A percentile compares a stretch with the other conserved stretches of the same genome.
These are phyloP conservation scores for Cactoblastis cactorum DNA, from an alignment of 2,888 invertebrate genomes.

Conservation along the genomic window DNA sequence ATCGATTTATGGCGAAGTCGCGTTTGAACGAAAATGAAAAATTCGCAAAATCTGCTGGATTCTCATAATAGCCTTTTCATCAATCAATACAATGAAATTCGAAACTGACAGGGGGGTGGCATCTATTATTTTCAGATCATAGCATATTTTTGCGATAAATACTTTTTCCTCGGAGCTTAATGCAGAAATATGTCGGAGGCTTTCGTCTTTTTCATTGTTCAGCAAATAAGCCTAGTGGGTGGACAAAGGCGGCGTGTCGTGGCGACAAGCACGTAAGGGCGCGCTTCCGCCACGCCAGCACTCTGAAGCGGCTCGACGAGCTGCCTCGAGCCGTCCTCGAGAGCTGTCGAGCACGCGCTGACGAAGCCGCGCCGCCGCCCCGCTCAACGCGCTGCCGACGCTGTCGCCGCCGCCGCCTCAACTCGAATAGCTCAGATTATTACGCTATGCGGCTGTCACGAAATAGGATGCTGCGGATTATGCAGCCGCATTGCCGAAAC, in stretches of 20 bases:
- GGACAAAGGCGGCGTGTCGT: constrained; percentile 75
- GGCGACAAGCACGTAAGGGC: constrained; percentile 71
- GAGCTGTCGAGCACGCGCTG: constrained; percentile 67
- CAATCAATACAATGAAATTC: constrained; percentile 68
- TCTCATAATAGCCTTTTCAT: constrained; percentile 68
- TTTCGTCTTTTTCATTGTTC: constrained; percentile 77
- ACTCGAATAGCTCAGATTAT: constrained; percentile 68
- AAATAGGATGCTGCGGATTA: constrained; percentile 55
- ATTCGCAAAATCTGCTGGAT: constrained; percentile 59
- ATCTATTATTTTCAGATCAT: constrained; percentile 54
- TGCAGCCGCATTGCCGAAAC: constrained; percentile 37
- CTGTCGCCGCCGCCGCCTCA: constrained; percentile 43
- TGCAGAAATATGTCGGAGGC: constrained; percentile 57
- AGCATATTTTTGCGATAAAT: constrained; percentile 52
- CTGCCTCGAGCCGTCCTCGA: constrained; percentile 56
- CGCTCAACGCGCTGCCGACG: constrained; percentile 33
- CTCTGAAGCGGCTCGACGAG: constrained; percentile 57
- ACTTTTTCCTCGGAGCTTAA: constrained; percentile 41
- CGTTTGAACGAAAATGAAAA: constrained; percentile 65
- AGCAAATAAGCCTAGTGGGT: constrained; percentile 78
- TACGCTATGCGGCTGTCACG: constrained; percentile 55
- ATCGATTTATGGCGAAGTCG: constrained; percentile 65
- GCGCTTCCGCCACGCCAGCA: constrained; percentile 75
- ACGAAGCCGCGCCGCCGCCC: constrained; percentile 53
- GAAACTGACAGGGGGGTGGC: constrained; percentile 44